Evolutionary conservation across 2,797 vertebrate species (phyloP), one percentile per base, ranked within the genome.

Genomic region (Acrocephalus scirpaceus): DNA sequence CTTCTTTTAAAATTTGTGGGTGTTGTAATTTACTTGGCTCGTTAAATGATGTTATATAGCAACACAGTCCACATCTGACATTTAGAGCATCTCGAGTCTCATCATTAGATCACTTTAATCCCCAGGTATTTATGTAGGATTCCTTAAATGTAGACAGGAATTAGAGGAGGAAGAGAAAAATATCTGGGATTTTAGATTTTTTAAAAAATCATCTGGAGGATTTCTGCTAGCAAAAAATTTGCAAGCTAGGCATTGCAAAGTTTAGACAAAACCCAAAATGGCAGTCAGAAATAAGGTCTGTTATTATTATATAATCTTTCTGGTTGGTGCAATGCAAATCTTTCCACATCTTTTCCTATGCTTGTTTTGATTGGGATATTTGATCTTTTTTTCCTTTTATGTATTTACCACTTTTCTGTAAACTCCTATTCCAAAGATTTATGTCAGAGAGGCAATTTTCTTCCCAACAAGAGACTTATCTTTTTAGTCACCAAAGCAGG

Each of bases 391-490:
- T 40, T 61, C 3, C 1, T 60, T 34, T 50, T 20, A 36, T 25
- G 2, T 74, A 61, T 88, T 91, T 88, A 70, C 66, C 64, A 47
- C 62, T 86, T 86, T 86, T 76, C 82, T 56, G 23, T 79, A 93
- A 90, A 88, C 47, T 81, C 45, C 56, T 66, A 15, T 87, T 93
- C 34, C 82, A 40, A 81, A 93, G 91, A 95, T 92, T 92, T 93
- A 96, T 95, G 71, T 81, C 82, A 79, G 85, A 76, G 57, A 90
- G 70, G 91, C 87, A 90, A 95, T 95, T 97, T 96, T 92, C 95
- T 90, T 38, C 58, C 85, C 90, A 81, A 92, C 84, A 91, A 78
- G 90, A 92, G 90, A 95, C 88, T 90, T 93, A 96, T 90, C 90
- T 84, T 92, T 96, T 91, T 78, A 92, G 90, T 45, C 77, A 73